Base-by-base conservation (phyloP, 2,113 vertebrate genomes). In the Carettochelys insculpta region DNA sequence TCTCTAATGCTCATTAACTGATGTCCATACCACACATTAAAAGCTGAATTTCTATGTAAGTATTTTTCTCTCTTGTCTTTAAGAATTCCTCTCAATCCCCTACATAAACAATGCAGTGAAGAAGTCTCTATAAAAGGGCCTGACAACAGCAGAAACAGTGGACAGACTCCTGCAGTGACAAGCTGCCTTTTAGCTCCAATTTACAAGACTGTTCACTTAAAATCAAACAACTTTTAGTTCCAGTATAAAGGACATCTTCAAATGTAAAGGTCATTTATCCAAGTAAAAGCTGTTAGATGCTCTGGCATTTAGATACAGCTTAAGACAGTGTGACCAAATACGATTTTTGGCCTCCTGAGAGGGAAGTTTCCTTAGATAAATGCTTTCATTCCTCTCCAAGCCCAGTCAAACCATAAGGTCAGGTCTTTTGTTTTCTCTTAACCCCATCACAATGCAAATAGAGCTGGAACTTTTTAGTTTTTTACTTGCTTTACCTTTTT, bases 41-140 rank as follows among this genome's bases (percentile, higher is more conserved):
- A 48, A 61, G 41, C 43, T 80, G 7, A 34, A 87, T 29, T 86
- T 87, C 31, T 50, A 11, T 47, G 6, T 47, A 78, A 48, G 53
- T 82, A 52, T 80, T 92, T 51, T 88, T 13, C 82, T 84, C 14
- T 82, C 88, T 25, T 17, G 73, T 77, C 47, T 90, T 93, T 86
- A 45, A 85, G 90, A 92, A 91, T 58, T 16, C 4, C 6, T 77
- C 91, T 83, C 56, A 83, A 80, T 84, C 52, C 77, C 24, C 6
- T 34, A 10, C 6, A 54, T 11, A 53, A 34, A 85, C 24, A 90
- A 80, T 56, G 29, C 31, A 52, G n/a, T 53, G 52, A 50, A n/a
- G 76, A 89, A 93, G 89, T 48, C 11, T 80, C 51, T 77, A 43
- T 25, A 53, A 86, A 90, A 84, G 4, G 11, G 8, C 51, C 51